Evolutionary conservation across 2,797 vertebrate species (phyloP), one percentile per base, ranked within the genome.

Genomic region (Tachyglossus aculeatus): DNA sequence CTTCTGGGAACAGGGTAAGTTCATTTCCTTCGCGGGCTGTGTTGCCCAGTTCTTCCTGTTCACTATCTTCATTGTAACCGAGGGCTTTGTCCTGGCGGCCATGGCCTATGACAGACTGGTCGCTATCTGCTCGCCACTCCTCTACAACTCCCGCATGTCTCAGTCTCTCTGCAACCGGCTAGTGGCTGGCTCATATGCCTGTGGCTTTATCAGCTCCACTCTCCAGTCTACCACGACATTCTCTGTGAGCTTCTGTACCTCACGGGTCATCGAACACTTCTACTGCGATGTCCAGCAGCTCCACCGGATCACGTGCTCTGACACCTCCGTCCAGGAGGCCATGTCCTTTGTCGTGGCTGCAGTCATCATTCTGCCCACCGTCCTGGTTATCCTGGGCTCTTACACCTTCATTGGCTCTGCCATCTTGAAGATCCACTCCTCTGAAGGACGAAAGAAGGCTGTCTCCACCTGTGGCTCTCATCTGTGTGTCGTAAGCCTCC

Each of bases 381-480:
- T 81, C 18, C n/a, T 78, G 21, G 56, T 85, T 6, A 85, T 77
- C 39, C 29, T 74, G 4, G 19, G 80, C 2, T 85, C 80, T 37
- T 83, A 78, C 22, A 73, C 81, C 62, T 81, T 73, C n/a, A 85
- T 80, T 31, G 65, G 50, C 7, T 73, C 68, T 15, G 59, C 68
- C 18, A 74, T 87, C 39, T 60, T 83, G 33, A 81, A 80, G 44
- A 87, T 85, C 1, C 31, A 1, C 38, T 84, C 87, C 3, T 68
- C 38, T 0, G 67, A 80, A 36, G 80, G 87, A 10, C 77, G 77
- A 16, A 73, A 65, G 39, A 87, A 87, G 78, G 80, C 70, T 10
- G 84, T 87, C 40, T 86, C 80, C n/a, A 88, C 83, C 21, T 86
- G 85, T 37, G 77, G 54, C 24, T 87, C 85, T 6, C 85, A 87